Conservation (phyloP, 2,113 vertebrate species). For the Furnarius figulus region DNA sequence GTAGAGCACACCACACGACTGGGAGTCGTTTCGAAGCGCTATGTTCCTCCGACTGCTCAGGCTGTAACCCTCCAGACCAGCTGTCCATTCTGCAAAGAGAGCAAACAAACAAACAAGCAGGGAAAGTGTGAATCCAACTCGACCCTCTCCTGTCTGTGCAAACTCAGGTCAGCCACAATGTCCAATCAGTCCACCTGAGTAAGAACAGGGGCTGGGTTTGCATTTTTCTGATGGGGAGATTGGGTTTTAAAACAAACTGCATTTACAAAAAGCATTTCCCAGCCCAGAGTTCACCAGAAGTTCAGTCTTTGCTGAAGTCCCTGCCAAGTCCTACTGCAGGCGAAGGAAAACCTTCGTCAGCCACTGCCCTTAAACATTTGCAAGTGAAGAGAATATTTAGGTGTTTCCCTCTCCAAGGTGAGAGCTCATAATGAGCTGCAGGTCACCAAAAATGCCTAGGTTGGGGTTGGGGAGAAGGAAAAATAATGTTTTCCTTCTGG, state of each 20-base stretch:
- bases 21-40: constrained; percentile 86
- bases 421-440: not conserved
- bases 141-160: not conserved
- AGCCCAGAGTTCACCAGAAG: not conserved
- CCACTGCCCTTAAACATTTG: not conserved
- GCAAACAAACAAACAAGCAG: not conserved
- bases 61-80: constrained; percentile 92
- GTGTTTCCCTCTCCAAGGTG: not conserved
- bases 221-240: not conserved
- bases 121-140: not conserved
- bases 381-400: not conserved
- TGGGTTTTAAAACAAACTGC: not conserved
- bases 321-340: not conserved
- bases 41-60: constrained; percentile 95
- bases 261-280: not conserved
- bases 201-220: not conserved
- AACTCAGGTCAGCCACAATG: not conserved
- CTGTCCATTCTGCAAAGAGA: constrained; percentile 82
- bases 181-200: not conserved
- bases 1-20: constrained; percentile 83
- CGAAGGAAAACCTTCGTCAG: not conserved
- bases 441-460: not conserved
- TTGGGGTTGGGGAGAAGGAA: not conserved
- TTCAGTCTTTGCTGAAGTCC: not conserved
- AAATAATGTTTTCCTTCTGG: not conserved